Evolutionary conservation across 1,140 invertebrate species (phyloP).

Genomic region (Ericerus pela): DNA sequence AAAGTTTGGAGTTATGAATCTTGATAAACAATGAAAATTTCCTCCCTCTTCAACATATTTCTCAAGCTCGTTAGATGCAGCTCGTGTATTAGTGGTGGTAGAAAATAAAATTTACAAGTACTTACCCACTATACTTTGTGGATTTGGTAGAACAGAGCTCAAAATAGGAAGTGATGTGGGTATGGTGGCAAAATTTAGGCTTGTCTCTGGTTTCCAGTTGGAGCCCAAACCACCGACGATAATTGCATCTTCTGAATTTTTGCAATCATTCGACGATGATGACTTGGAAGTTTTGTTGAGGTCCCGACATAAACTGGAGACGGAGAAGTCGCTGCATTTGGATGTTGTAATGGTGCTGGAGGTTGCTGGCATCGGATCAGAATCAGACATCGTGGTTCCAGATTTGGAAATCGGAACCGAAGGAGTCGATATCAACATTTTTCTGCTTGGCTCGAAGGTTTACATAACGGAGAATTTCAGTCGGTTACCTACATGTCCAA

Average conservation of each 20-base stretch:
- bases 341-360: conserved; percentile 14
- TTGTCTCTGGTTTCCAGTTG: conserved; percentile 1
- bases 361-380: background rate
- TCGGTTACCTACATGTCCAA: too few relatives aligned
- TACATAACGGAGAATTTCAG: too few relatives aligned
- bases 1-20: too few relatives aligned
- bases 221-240: background rate
- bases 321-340: conserved; percentile 23
- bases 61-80: too few relatives aligned
- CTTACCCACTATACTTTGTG: background rate
- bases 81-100: too few relatives aligned
- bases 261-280: background rate
- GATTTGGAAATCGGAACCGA: background rate
- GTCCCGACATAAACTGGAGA: conserved; percentile 21
- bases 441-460: too few relatives aligned
- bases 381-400: background rate
- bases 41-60: too few relatives aligned
- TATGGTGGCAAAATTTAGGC: background rate
- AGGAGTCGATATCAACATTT: background rate
- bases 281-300: conserved; percentile 15
- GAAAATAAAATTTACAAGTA: background rate
- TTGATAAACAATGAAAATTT: too few relatives aligned
- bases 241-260: background rate
- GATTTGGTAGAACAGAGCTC: background rate
- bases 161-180: background rate